Conservation (phyloP, 2,888 invertebrate genomes). For the Agrenia bidenticulata region DNA sequence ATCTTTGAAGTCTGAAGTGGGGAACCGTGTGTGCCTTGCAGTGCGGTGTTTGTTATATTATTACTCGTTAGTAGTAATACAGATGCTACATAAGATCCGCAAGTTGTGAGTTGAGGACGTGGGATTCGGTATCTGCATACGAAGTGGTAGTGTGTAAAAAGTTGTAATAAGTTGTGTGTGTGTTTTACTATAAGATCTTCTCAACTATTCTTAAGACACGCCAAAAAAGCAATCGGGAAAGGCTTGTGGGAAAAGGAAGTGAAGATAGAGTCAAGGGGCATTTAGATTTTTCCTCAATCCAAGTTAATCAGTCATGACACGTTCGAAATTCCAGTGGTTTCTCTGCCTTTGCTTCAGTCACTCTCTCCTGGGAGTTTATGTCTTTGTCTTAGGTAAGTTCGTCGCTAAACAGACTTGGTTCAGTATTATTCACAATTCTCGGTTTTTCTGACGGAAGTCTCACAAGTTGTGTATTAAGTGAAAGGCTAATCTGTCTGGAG, state of each 20-base stretch:
- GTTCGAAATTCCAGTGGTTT: slow-evolving; percentile 22
- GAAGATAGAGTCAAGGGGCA: not conserved
- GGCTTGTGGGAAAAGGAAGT: not conserved
- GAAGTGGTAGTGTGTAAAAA: not conserved
- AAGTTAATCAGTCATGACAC: slow-evolving; percentile 21
- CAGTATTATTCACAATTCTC: too few species aligned
- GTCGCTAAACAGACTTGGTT: not conserved
- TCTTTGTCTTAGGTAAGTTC: slow-evolving; percentile 32
- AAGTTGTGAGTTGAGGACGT: not conserved
- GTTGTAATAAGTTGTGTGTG: not conserved
- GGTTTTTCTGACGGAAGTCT: too few species aligned
- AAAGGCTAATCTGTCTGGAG: too few species aligned
- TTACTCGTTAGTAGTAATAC: not conserved
- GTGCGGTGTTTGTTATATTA: not conserved
- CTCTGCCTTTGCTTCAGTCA: slow-evolving; percentile 21
- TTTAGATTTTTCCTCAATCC: not conserved
- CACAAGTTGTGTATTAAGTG: too few species aligned
- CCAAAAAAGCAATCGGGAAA: too few species aligned
- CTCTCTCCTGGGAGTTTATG: slow-evolving; percentile 27
- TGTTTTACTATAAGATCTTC: not conserved
- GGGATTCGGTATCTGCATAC: slow-evolving; percentile 4
- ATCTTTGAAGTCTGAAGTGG: too few species aligned
- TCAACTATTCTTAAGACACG: too few species aligned
- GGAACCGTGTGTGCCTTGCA: not conserved
- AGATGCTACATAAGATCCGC: too few species aligned